Percentiles rank a stretch among this genome's conserved stretches.
phyloP scores from a whole-genome alignment of 2,797 vertebrate genomes.

The Meriones psammophilus region DNA sequence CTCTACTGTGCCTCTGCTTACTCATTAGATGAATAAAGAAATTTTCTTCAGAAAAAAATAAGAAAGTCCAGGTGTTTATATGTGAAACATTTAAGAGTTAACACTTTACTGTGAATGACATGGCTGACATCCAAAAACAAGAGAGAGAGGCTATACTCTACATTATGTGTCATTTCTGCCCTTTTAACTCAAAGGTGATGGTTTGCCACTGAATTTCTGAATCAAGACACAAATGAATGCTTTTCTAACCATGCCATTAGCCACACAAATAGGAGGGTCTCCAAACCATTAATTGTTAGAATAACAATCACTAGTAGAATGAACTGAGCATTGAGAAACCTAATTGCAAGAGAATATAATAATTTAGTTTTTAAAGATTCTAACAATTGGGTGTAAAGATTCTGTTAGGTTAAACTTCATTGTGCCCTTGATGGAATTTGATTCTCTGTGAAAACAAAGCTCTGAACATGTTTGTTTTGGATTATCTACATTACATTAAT shows the following conservation, averaged over 20 bases:
- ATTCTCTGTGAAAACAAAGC: background rate
- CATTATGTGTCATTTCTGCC: slow-evolving; percentile 26
- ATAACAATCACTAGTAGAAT: background rate
- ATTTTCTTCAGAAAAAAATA: background rate
- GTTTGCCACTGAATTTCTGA: background rate
- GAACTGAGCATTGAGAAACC: slow-evolving; percentile 38
- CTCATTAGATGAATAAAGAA: slow-evolving; percentile 65
- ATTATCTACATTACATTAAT: background rate
- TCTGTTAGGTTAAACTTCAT: background rate
- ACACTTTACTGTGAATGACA: no score
- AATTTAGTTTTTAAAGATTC: background rate
- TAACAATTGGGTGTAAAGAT: background rate
- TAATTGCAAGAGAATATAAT: background rate
- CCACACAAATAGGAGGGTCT: background rate
- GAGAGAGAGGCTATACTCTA: background rate
- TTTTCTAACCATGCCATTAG: slow-evolving; percentile 3
- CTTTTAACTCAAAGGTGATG: background rate
- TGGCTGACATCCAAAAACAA: slow-evolving; percentile 38
- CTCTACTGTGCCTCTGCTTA: background rate
- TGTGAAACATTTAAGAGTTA: background rate
- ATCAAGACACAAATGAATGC: slow-evolving; percentile 25
- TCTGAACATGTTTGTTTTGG: background rate
- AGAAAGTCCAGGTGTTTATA: slow-evolving; percentile 31
- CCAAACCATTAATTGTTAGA: slow-evolving; percentile 22
- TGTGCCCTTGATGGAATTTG: background rate